Conservation (phyloP, 1,140 invertebrate species). For the Drosophila ambigua region DNA sequence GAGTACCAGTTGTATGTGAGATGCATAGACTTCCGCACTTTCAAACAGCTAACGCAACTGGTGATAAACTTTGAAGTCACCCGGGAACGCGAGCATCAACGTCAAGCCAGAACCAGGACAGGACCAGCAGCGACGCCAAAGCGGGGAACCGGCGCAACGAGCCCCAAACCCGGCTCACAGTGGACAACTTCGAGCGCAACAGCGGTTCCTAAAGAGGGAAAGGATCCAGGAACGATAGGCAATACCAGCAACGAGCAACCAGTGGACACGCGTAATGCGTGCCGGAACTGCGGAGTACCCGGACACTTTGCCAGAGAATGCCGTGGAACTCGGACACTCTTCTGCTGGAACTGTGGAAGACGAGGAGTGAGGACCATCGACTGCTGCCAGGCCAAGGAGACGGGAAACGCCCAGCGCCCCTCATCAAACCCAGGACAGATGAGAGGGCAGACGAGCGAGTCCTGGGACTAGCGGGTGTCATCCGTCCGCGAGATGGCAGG, state of each 20-base stretch:
- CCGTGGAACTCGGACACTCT: background rate
- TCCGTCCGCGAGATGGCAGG: too few species aligned
- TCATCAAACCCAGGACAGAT: background rate
- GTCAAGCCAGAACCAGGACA: background rate
- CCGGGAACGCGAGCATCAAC: background rate
- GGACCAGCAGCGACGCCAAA: background rate
- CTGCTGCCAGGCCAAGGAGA: background rate
- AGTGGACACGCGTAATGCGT: conserved; percentile 1
- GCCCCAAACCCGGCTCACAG: background rate
- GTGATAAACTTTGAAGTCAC: conserved; percentile 2
- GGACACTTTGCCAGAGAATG: conserved; percentile 1
- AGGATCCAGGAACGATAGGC: background rate
- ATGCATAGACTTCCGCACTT: background rate
- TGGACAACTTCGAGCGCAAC: background rate
- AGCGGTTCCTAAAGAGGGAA: background rate
- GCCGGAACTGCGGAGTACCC: background rate
- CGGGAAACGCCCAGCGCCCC: conserved; percentile 4
- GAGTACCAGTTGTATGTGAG: conserved; percentile 6
- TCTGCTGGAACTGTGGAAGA: conserved; percentile 11
- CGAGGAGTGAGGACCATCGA: conserved; percentile 5
- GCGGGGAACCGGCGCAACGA: background rate
- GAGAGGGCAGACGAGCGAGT: too few species aligned
- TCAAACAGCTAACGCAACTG: background rate
- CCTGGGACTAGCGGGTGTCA: too few species aligned
- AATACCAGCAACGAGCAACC: background rate